phyloP scores from a whole-genome alignment of 2,888 invertebrate species.

The Drosophila siamana region DNA sequence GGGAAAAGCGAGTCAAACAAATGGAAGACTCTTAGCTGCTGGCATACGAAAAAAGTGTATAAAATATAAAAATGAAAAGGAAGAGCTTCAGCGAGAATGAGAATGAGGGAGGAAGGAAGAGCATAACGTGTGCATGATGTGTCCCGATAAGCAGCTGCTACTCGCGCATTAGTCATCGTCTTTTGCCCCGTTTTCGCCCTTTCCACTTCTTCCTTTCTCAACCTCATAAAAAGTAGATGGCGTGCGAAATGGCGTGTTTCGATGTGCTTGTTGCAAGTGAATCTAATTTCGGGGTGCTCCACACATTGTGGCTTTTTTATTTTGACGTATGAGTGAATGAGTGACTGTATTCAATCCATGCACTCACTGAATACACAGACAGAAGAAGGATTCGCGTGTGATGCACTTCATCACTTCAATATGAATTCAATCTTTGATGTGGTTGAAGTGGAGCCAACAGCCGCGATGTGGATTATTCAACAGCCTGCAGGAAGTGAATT shows the following conservation, averaged over 20 bases:
- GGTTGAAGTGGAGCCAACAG: slow-evolving; percentile 1
- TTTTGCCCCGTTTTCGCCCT: no score
- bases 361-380: background rate
- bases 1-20: slow-evolving; percentile 11
- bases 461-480: background rate
- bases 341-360: background rate
- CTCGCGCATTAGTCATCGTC: slow-evolving; percentile 37
- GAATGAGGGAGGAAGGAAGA: slow-evolving; percentile 8
- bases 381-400: slow-evolving; percentile 15
- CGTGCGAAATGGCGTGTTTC: slow-evolving; percentile 48
- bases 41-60: background rate
- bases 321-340: background rate
- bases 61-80: background rate
- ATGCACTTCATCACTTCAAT: slow-evolving; percentile 42
- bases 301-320: background rate
- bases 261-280: slow-evolving; percentile 24
- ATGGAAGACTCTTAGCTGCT: slow-evolving; percentile 5
- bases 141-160: slow-evolving; percentile 53
- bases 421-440: slow-evolving; percentile 23
- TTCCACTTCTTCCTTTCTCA: background rate
- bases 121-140: slow-evolving; percentile 44
- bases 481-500: background rate
- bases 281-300: slow-evolving; percentile 39
- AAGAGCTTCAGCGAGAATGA: no score
- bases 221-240: slow-evolving; percentile 37